phyloP scores from a whole-genome alignment of 2,888 invertebrate genomes.

The Cosmopolites sordidus region DNA sequence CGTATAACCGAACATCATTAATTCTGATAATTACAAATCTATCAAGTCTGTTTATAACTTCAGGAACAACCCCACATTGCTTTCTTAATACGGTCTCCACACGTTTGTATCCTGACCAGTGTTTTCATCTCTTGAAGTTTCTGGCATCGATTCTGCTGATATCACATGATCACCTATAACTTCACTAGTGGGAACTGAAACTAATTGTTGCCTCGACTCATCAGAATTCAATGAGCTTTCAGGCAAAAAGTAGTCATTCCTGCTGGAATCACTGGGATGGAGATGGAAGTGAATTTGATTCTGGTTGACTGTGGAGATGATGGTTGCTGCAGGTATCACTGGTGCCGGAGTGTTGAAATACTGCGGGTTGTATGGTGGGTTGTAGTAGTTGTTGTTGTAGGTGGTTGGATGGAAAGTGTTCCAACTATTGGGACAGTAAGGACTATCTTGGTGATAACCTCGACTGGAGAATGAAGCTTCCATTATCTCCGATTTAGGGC shows the following conservation, averaged over 20 bases:
- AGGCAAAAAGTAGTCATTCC: constrained; percentile 17
- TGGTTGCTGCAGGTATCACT: constrained; percentile 10
- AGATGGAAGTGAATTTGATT: constrained; percentile 25
- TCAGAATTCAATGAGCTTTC: constrained; percentile 7
- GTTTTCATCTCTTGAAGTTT: constrained; percentile 17
- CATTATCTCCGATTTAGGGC: constrained; percentile 12
- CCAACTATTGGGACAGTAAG: constrained; percentile 25
- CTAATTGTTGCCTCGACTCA: constrained; percentile 11
- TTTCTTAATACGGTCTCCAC: constrained; percentile 18
- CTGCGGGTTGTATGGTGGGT: constrained; percentile 16
- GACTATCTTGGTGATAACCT: constrained; percentile 17
- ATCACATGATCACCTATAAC: constrained; percentile 8
- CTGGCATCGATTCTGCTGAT: constrained; percentile 9
- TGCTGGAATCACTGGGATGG: constrained; percentile 13
- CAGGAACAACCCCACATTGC: too few relatives aligned
- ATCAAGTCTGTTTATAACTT: too few relatives aligned
- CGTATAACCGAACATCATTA: too few relatives aligned
- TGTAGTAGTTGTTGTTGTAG: constrained; percentile 24
- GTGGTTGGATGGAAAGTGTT: constrained; percentile 5
- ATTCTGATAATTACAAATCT: too few relatives aligned
- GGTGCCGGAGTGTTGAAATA: constrained; percentile 15
- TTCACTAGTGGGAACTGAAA: constrained; percentile 10
- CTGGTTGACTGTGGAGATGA: constrained; percentile 23
- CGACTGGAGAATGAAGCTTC: constrained; percentile 16
- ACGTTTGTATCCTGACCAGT: constrained; percentile 21